Conservation (phyloP, 2,888 invertebrate genomes). For the Xestia rhomboidea region DNA sequence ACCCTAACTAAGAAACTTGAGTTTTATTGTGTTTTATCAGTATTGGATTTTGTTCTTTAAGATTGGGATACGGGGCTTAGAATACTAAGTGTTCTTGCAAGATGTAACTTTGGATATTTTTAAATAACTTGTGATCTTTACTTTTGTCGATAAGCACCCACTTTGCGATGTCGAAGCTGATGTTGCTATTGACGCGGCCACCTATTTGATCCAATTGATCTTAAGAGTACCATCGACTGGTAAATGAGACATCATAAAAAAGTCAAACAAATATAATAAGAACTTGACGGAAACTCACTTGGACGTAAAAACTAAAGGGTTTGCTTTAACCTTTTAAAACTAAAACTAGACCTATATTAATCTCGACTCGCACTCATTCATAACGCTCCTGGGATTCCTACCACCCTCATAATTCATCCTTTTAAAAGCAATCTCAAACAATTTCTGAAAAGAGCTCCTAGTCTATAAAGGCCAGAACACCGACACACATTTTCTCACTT, state of each 20-base stretch:
- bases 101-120: not conserved
- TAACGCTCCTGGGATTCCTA: slow-evolving; percentile 25
- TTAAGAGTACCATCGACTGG: not conserved
- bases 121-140: not conserved
- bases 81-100: not conserved
- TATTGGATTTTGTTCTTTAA: not conserved
- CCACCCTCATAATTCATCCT: slow-evolving; percentile 50
- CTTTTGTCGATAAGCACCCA: not conserved
- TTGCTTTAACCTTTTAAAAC: slow-evolving; percentile 4
- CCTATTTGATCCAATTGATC: not conserved
- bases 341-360: slow-evolving; percentile 25
- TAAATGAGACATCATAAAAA: not conserved
- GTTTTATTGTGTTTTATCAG: slow-evolving; percentile 24
- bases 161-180: not conserved
- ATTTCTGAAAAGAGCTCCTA: slow-evolving; percentile 28
- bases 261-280: not conserved
- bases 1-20: slow-evolving; percentile 9
- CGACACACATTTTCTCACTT: slow-evolving; percentile 39
- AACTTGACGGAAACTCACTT: not conserved
- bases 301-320: not conserved
- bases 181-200: not conserved
- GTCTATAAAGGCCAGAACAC: slow-evolving; percentile 8
- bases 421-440: slow-evolving; percentile 51
- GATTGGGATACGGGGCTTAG: not conserved
- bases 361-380: slow-evolving; percentile 22